These are phyloP conservation scores for Psettodes erumei DNA, from an alignment of 2,113 vertebrate genomes.

Conservation along the genomic window DNA sequence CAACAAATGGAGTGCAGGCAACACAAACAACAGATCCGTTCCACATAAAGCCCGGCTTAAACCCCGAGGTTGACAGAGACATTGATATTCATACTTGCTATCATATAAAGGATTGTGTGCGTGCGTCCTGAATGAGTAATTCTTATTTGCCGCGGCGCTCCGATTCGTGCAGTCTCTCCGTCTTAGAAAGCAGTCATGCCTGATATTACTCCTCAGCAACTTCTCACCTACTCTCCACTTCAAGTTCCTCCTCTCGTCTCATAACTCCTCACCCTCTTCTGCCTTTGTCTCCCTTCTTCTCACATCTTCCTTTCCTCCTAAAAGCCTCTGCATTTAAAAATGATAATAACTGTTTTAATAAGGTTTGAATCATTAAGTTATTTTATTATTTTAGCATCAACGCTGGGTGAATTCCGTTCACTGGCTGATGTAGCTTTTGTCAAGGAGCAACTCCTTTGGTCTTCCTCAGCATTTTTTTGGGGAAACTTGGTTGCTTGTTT, in stretches of 20 bases:
- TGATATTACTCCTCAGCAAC: slow-evolving; percentile 51
- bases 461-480: neutral
- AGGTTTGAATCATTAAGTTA: neutral
- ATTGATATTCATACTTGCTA: slow-evolving; percentile 58
- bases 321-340: neutral
- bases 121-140: slow-evolving; percentile 36
- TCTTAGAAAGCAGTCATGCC: slow-evolving; percentile 60
- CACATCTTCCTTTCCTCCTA: neutral
- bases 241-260: neutral
- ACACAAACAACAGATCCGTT: slow-evolving; percentile 52
- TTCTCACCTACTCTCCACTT: neutral
- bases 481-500: too few relatives aligned
- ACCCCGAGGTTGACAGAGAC: slow-evolving; percentile 25
- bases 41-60: slow-evolving; percentile 33
- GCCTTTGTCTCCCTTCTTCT: neutral
- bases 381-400: neutral
- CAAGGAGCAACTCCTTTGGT: neutral
- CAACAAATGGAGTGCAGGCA: slow-evolving; percentile 52
- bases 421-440: too few relatives aligned
- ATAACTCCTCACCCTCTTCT: neutral
- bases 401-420: neutral
- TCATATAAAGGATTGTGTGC: slow-evolving; percentile 5
- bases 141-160: slow-evolving; percentile 39
- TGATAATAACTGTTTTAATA: neutral
- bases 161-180: slow-evolving; percentile 27